Evolutionary conservation across 2,888 invertebrate genomes (phyloP).

Genomic region (Netelia virgata): DNA sequence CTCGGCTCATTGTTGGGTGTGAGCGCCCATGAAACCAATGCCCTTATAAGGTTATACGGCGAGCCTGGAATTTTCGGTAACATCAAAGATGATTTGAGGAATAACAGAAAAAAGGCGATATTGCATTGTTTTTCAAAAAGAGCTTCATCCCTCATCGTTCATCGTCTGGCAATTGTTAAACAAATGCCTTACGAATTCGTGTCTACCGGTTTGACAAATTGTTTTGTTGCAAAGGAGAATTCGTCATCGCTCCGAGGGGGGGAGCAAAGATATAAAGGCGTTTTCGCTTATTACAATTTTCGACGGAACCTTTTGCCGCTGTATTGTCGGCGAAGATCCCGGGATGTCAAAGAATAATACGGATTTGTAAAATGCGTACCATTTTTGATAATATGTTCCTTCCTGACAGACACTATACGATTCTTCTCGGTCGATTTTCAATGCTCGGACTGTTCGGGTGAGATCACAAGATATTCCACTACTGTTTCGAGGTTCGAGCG

Average conservation of each 20-base stretch:
- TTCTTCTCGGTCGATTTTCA: conserved; percentile 51
- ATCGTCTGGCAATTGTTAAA: neutral
- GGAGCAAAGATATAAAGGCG: conserved; percentile 40
- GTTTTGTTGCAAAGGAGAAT: conserved; percentile 57
- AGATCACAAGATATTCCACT: conserved; percentile 43
- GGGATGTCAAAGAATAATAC: conserved; percentile 41
- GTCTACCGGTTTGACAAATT: conserved; percentile 62
- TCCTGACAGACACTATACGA: conserved; percentile 46
- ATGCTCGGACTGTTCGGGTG: conserved; percentile 32
- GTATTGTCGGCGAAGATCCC: conserved; percentile 3
- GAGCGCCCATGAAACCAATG: conserved; percentile 69
- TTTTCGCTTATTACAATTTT: conserved; percentile 33
- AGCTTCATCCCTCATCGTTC: neutral
- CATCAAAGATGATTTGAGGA: conserved; percentile 1
- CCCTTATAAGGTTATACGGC: conserved; percentile 77
- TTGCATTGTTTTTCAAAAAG: neutral
- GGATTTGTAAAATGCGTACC: conserved; percentile 61
- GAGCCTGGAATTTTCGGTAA: conserved; percentile 48
- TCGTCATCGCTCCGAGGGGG: conserved; percentile 40
- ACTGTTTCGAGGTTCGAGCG: conserved; percentile 17
- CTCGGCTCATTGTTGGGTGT: conserved; percentile 62
- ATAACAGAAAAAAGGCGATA: neutral
- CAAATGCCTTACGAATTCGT: conserved; percentile 10
- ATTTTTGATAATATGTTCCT: conserved; percentile 60
- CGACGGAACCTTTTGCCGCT: neutral